A percentile compares a stretch with the other conserved stretches of the same genome.
Conservation (phyloP, 2,113 vertebrate genomes). For the Alaudala cheleensis region DNA sequence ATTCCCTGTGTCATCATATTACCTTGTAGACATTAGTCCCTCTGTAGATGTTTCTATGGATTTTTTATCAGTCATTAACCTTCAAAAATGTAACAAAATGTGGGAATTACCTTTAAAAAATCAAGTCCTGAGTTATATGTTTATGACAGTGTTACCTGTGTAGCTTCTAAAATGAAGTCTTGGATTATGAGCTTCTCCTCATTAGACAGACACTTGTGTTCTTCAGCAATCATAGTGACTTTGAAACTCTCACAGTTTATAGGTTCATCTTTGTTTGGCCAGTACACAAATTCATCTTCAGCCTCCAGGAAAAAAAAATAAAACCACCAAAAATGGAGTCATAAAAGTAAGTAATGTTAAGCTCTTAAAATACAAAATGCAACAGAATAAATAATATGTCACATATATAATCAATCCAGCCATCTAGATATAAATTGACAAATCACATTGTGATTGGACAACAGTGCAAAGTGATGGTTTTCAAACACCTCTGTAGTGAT, state of each 20-base stretch:
- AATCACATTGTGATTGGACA: neutral
- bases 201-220: slow-evolving; percentile 85
- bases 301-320: slow-evolving; percentile 70
- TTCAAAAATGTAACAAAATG: neutral
- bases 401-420: fast-evolving
- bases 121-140: neutral
- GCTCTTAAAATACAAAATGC: neutral
- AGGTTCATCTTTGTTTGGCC: slow-evolving; percentile 88
- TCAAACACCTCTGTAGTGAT: neutral
- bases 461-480: neutral
- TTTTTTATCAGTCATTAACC: neutral
- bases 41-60: neutral
- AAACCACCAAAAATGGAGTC: neutral
- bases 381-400: neutral
- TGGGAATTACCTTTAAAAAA: slow-evolving; percentile 5
- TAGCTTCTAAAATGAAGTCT: slow-evolving; percentile 90
- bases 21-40: neutral
- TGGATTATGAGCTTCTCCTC: slow-evolving; percentile 91
- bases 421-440: neutral
- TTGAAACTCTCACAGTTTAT: slow-evolving; percentile 88
- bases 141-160: slow-evolving; percentile 79
- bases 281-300: slow-evolving; percentile 83
- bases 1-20: neutral
- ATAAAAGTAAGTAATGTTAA: neutral
- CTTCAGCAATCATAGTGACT: slow-evolving; percentile 87